Evolutionary conservation across 2,797 vertebrate genomes (phyloP).

Genomic region (Phylloscopus collybita): DNA sequence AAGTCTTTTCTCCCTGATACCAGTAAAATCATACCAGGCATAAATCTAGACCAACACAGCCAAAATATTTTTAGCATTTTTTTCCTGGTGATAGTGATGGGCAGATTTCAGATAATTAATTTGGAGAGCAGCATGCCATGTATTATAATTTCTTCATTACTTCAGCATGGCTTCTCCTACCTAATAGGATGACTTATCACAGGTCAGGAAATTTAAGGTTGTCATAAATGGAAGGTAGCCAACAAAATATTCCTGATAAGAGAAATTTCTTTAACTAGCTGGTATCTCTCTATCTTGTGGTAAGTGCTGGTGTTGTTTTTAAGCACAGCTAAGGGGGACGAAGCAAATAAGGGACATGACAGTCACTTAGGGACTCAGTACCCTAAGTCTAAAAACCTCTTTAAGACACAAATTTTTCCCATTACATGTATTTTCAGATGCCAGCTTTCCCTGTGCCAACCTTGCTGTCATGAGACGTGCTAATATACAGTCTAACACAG

Average conservation of each 20-base stretch:
- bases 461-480: accelerated
- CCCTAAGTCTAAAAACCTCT: not conserved
- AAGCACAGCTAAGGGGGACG: accelerated
- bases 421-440: not conserved
- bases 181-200: not conserved
- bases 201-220: not conserved
- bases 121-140: not conserved
- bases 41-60: not conserved
- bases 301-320: not conserved
- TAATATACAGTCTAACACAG: not conserved
- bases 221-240: not conserved
- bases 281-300: not conserved
- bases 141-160: not conserved
- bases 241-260: not conserved
- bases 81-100: not conserved
- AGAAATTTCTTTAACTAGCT: not conserved
- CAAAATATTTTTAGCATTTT: not conserved
- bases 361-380: not conserved
- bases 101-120: not conserved
- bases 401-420: not conserved
- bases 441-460: not conserved
- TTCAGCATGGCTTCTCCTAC: not conserved
- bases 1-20: not conserved
- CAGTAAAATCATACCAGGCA: not conserved
- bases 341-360: not conserved